Conservation (phyloP, 2,888 invertebrate species). For the Dendrolimus houi region DNA sequence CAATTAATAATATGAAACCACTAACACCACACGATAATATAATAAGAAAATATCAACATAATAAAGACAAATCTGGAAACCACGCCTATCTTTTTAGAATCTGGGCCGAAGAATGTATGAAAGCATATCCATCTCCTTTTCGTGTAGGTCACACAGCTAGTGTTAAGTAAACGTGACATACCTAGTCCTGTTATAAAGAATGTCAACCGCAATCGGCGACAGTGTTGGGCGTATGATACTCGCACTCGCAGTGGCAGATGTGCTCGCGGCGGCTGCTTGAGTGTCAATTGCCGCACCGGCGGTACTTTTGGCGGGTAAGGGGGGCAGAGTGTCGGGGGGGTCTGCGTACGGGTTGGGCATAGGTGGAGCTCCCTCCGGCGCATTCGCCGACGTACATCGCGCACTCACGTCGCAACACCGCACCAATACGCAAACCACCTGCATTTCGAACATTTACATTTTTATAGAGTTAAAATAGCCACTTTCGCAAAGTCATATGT, state of each 20-base stretch:
- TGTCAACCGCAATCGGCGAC: constrained; percentile 82
- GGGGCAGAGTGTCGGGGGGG: constrained; percentile 68
- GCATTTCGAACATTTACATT: background rate
- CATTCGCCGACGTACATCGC: constrained; percentile 75
- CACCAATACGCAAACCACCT: constrained; percentile 89
- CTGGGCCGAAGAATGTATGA: no score
- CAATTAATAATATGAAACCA: no score
- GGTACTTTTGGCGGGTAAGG: constrained; percentile 17
- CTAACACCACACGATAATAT: no score
- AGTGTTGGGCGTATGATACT: constrained; percentile 36
- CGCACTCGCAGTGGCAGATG: constrained; percentile 4
- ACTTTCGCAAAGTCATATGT: no score
- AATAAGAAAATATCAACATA: no score
- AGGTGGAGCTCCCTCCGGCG: constrained; percentile 72
- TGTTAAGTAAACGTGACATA: constrained; percentile 35
- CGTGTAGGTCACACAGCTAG: no score
- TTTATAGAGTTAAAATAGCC: background rate
- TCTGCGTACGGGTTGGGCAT: constrained; percentile 83
- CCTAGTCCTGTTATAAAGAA: constrained; percentile 88
- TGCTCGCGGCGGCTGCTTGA: constrained; percentile 31
- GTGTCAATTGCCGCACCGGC: constrained; percentile 24
- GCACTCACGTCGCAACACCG: constrained; percentile 93
- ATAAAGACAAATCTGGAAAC: no score
- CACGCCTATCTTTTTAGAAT: no score
- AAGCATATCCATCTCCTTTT: no score